phyloP scores from a whole-genome alignment of 1,140 invertebrate species.

The Lerema accius region DNA sequence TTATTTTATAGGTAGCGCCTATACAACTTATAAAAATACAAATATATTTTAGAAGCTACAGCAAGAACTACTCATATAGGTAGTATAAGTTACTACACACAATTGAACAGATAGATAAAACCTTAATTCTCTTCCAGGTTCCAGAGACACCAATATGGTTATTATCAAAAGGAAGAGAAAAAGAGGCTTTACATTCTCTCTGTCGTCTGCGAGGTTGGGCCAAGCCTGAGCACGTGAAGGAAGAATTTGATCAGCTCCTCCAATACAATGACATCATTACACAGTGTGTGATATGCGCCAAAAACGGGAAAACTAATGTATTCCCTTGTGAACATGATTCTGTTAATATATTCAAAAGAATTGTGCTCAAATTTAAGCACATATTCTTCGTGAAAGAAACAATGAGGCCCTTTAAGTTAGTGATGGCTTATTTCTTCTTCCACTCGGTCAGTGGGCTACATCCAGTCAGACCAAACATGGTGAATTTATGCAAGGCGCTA shows the following conservation, averaged over 20 bases:
- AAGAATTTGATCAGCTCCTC: conserved; percentile 80
- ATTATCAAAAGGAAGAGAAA: conserved; percentile 81
- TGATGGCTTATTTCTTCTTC: conserved; percentile 82
- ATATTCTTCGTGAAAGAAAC: conserved; percentile 76
- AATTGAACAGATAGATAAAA: too few species aligned
- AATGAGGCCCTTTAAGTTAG: conserved; percentile 78
- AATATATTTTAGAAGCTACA: too few species aligned
- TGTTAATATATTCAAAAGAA: conserved; percentile 47
- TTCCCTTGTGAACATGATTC: conserved; percentile 56
- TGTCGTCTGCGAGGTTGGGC: conserved; percentile 83
- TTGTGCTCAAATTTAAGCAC: conserved; percentile 56
- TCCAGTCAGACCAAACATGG: conserved; percentile 85
- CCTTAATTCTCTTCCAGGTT: conserved; percentile 78
- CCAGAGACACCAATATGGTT: conserved; percentile 89
- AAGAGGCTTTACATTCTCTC: conserved; percentile 80
- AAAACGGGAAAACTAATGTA: conserved; percentile 45
- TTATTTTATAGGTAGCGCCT: too few species aligned
- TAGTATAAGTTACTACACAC: too few species aligned
- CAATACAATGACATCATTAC: conserved; percentile 65
- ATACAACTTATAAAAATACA: too few species aligned
- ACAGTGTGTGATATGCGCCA: conserved; percentile 60
- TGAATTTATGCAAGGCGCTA: conserved; percentile 79
- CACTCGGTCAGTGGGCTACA: conserved; percentile 80
- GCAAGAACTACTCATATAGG: too few species aligned
- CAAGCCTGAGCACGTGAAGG: conserved; percentile 71